These are phyloP conservation scores for Phycodurus eques DNA, from an alignment of 2,113 vertebrate genomes.

Conservation along the genomic window DNA sequence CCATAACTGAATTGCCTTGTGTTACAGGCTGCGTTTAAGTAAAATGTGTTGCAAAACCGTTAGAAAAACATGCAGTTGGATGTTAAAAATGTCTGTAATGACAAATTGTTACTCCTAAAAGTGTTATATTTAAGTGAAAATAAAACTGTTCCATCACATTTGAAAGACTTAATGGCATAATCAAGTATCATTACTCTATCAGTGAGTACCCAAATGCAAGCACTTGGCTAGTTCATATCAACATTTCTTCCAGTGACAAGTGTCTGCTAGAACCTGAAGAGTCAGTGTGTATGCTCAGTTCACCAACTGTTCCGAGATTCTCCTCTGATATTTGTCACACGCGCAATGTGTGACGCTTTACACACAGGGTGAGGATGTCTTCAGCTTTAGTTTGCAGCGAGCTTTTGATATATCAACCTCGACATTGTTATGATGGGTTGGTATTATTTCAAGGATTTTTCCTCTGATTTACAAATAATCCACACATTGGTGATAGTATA, in stretches of 20 bases:
- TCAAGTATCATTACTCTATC: neutral
- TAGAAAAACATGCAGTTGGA: too few relatives aligned
- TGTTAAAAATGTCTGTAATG: too few relatives aligned
- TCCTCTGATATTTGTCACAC: conserved; percentile 13
- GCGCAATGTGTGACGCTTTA: conserved; percentile 12
- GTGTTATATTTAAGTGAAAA: too few relatives aligned
- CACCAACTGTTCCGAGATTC: conserved; percentile 21
- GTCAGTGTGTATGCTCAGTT: conserved; percentile 11
- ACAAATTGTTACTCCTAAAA: too few relatives aligned
- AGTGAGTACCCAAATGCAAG: neutral
- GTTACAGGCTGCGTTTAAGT: neutral
- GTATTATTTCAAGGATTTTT: neutral
- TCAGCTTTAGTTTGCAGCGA: neutral
- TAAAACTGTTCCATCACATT: too few relatives aligned
- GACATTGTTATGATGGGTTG: neutral
- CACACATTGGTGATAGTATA: neutral
- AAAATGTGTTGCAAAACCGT: neutral
- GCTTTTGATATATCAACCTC: neutral
- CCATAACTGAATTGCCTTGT: neutral
- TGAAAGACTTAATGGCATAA: neutral
- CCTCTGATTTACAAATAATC: neutral
- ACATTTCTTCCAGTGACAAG: conserved; percentile 28
- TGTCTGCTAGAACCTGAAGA: conserved; percentile 47
- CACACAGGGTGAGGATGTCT: conserved; percentile 13
- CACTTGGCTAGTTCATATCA: neutral